Base-by-base conservation (phyloP, 2,113 vertebrate species). In the Eubucco bourcierii region DNA sequence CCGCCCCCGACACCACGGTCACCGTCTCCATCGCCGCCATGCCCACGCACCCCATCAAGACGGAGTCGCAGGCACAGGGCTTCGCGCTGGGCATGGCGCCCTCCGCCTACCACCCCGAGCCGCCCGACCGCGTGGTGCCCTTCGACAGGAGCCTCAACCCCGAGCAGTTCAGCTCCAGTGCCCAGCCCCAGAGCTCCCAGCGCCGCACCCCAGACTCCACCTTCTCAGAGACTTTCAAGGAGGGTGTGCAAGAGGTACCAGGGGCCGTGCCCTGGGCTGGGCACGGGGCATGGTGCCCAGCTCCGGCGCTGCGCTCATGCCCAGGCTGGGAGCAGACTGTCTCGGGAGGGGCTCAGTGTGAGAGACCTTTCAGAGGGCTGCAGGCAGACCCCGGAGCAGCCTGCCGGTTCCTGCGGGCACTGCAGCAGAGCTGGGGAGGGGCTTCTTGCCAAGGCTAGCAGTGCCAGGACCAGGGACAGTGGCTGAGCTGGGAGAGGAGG, bases 201-300 rank as follows among this genome's bases (percentile, higher is more conserved):
- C 96, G 99, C 70, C 98, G 99, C 44, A 99, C 99, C 1, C 99
- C 99, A 1, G 99, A 99, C 97, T 99, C 99, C 78, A 99, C 99
- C 89, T 99, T 99, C 97, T 98, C 99, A 0, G 99, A 99, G 97
- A 98, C 98, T 83, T 99, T 98, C 97, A 99, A 99, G 98, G 99
- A 99, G 76, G 97, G 98, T 15, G 98, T 98, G 86, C 98, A 99
- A 97, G 99, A 99, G 98, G 99, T 99, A 98, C 78, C 47, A 23
- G 47, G 47, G 47, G 20, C 47, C 1, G 1, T 71, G 82, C 94
- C 65, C 78, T 67, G 34, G 50, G 80, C 52, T 74, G 77, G 13
- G 15, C 84, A 27, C 16, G 44, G 44, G 44, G 44, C 41, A 78
- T 74, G 93, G 88, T 76, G 87, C 95, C 82, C 78, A 23, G 77